These are phyloP conservation scores for Rostratula benghalensis DNA, from an alignment of 2,113 vertebrate species.

Conservation along the genomic window DNA sequence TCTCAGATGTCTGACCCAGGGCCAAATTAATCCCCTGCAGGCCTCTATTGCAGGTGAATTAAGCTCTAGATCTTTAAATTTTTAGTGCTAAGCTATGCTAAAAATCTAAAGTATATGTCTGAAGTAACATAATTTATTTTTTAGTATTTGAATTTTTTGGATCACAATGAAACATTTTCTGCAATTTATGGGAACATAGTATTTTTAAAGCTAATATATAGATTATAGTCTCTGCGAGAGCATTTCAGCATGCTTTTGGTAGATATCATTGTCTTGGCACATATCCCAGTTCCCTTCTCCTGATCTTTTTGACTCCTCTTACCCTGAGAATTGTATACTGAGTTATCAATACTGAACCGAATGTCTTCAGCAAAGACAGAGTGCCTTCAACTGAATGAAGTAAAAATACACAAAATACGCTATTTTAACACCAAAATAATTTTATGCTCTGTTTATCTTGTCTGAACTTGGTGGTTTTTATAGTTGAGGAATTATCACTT, in stretches of 20 bases:
- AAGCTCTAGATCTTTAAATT: neutral
- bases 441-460: neutral
- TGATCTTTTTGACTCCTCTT: neutral
- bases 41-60: neutral
- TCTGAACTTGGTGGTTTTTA: neutral
- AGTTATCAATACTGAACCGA: neutral
- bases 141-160: neutral
- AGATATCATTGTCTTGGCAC: neutral
- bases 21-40: neutral
- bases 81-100: neutral
- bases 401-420: neutral
- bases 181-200: neutral
- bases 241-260: neutral
- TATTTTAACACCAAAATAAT: neutral
- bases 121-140: neutral
- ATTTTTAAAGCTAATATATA: neutral
- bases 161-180: slow-evolving; percentile 4
- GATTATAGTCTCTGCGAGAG: neutral
- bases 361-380: slow-evolving; percentile 11
- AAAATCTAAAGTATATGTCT: neutral
- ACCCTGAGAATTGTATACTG: neutral
- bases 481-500: neutral
- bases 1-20: slow-evolving; percentile 20
- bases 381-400: neutral
- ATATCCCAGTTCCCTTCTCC: neutral